Conservation (phyloP, 2,797 vertebrate genomes). For the Setipinna tenuifilis region DNA sequence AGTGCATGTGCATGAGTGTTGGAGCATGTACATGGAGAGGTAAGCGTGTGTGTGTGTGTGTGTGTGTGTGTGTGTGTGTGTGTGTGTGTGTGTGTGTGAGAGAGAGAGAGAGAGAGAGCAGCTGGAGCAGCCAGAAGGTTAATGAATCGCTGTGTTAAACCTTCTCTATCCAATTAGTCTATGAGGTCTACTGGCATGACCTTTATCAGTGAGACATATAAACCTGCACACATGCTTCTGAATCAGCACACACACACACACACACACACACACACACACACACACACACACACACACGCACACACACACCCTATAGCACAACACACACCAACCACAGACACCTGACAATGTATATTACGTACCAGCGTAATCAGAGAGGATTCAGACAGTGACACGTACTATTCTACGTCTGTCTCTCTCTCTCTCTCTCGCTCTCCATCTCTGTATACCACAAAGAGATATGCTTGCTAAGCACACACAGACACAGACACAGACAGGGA, state of each 20-base stretch:
- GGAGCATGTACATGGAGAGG: background rate
- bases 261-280: constrained; percentile 35
- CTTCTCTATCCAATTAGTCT: constrained; percentile 58
- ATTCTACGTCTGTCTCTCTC: background rate
- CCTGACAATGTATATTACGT: background rate
- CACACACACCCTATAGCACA: background rate
- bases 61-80: constrained; percentile 35
- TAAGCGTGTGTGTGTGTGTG: constrained; percentile 15
- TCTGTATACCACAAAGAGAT: background rate
- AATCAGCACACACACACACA: constrained; percentile 31
- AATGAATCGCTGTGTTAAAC: constrained; percentile 62
- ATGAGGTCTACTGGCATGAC: constrained; percentile 46
- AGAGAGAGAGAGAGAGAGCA: constrained; percentile 21
- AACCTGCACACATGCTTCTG: constrained; percentile 16
- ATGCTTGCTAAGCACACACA: background rate
- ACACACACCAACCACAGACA: constrained; percentile 12
- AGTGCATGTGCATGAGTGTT: constrained; percentile 3
- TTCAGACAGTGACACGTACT: background rate
- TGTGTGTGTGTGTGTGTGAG: constrained; percentile 23
- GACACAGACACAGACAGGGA: constrained; percentile 2
- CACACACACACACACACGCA: constrained; percentile 22
- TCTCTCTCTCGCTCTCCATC: background rate
- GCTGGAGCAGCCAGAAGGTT: constrained; percentile 53
- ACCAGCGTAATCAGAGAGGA: background rate
- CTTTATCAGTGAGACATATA: constrained; percentile 45